Evolutionary conservation across 2,888 invertebrate genomes (phyloP).

Genomic region (Aproaerema taeniolella): DNA sequence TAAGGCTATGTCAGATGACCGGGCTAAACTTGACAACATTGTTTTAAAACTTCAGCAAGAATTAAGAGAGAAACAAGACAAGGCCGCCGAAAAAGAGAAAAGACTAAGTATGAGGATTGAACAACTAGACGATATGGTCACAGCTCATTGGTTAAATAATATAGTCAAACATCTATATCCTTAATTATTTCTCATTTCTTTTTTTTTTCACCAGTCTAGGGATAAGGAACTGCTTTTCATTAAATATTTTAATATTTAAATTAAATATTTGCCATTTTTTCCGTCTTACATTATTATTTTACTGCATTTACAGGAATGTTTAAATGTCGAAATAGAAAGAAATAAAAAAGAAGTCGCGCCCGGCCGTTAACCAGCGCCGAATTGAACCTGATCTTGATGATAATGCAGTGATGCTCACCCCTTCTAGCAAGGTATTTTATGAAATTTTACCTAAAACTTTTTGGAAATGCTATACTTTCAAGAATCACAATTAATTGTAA

Average conservation of each 20-base stretch:
- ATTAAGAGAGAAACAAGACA: conserved; percentile 26
- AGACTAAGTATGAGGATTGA: conserved; percentile 25
- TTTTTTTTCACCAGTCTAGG: conserved; percentile 32
- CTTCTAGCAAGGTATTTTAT: conserved; percentile 21
- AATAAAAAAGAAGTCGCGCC: conserved; percentile 52
- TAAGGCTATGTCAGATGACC: conserved; percentile 28
- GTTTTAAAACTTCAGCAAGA: conserved; percentile 30
- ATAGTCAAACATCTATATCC: no score
- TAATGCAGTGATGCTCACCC: conserved; percentile 35
- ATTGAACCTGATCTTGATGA: conserved; percentile 33
- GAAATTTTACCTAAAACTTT: no score
- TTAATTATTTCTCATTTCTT: neutral
- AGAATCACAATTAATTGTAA: neutral
- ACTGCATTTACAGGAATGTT: conserved; percentile 33
- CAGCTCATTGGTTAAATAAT: no score
- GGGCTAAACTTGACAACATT: conserved; percentile 27
- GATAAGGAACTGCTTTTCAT: conserved; percentile 42
- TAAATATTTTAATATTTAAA: conserved; percentile 31
- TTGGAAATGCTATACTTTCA: no score
- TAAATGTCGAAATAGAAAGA: conserved; percentile 39
- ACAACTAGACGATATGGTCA: conserved; percentile 27
- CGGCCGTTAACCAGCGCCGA: conserved; percentile 4
- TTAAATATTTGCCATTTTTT: conserved; percentile 6
- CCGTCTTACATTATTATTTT: no score
- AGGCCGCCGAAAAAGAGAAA: conserved; percentile 27